Base-by-base conservation (phyloP, 2,888 invertebrate genomes). In the Galerucella nymphaeae region DNA sequence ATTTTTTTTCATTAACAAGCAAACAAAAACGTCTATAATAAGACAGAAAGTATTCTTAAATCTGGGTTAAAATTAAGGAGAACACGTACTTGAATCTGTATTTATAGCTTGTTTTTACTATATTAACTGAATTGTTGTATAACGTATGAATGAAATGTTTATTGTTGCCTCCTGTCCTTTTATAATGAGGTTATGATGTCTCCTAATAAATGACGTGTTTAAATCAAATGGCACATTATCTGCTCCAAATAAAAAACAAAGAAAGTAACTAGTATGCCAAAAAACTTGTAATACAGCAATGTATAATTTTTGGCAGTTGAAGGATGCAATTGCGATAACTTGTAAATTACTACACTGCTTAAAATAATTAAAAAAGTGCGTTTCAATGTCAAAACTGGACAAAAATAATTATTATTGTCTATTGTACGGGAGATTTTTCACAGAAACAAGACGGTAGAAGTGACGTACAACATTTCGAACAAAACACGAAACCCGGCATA, bases 21-120 rank as follows among this genome's bases (percentile, higher is more conserved):
- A 62, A 62, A 62, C 42, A 62, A 62, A 62, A 62, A 41, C 58
- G 13, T 62, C 61, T 62, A 62, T 62, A 62, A 62, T 42, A 62
- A 62, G 42, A 62, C 30, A 53, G 9, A 53, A 53, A 62, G 41
- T 58, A 30, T 30, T 58, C 30, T 23, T 30, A 14, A 62, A 62
- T 42, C 61, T 62, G 42, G 61, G 61, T 62, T 62, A 62, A 62
- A 13, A 62, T 41, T 41, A 45, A 11, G 11, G 13, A 4, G 42
- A 1, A 38, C 30, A 38, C 8, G 30, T 38, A 45, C 45, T 45
- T 45, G 42, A 62, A 18, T 30, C 5, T 58, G 58, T 58, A 58
- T 58, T 58, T 58, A 58, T 58, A 58, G 14, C 58, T 58, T 58
- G 30, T 58, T 58, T 58, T 23, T 30, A 10, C 8, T 14, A 30